Base-by-base conservation (phyloP, 2,113 vertebrate genomes). In the Zapornia atra region DNA sequence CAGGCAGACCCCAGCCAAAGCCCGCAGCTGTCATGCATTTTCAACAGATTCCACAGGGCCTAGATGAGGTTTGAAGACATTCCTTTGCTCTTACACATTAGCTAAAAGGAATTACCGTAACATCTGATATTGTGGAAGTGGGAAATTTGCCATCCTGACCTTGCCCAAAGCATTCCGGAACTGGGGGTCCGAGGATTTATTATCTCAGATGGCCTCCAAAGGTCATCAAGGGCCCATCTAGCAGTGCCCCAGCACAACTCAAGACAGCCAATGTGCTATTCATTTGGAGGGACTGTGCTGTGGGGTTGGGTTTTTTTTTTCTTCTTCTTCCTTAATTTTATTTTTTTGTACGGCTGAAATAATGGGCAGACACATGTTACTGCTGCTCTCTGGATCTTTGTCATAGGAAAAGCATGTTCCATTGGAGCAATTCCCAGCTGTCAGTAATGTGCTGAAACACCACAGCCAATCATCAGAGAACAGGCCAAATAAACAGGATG, bases 81-180 rank as follows among this genome's bases (percentile, higher is more conserved):
- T 99, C 99, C 98, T 99, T 98, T 98, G 97, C 98, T 98, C 99
- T 99, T 99, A 99, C 99, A 99, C 98, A 99, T 98, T 95, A 98
- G 98, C 98, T 98, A 98, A 98, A 98, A 99, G 98, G 98, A 99
- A 99, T 99, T 99, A 99, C 99, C 98, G 97, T 98, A 99, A 99
- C 99, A 99, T 99, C 98, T 99, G 99, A 99, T 99, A 99, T 98
- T 98, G 98, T 99, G 99, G 99, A 99, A 99, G 98, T 99, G 98
- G 99, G 98, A 99, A 98, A 97, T 98, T 98, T 98, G 98, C 99
- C 98, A 99, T 98, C 97, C 96, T 98, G 98, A 98, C 98, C 98
- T 99, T 99, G 98, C 98, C 98, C 99, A 98, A 95, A 99, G 99
- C 98, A 97, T 98, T 99, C 98, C 98, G 98, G 98, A 99, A 99